These are phyloP conservation scores for Bos javanicus DNA, from an alignment of 2,113 vertebrate genomes.

Conservation along the genomic window DNA sequence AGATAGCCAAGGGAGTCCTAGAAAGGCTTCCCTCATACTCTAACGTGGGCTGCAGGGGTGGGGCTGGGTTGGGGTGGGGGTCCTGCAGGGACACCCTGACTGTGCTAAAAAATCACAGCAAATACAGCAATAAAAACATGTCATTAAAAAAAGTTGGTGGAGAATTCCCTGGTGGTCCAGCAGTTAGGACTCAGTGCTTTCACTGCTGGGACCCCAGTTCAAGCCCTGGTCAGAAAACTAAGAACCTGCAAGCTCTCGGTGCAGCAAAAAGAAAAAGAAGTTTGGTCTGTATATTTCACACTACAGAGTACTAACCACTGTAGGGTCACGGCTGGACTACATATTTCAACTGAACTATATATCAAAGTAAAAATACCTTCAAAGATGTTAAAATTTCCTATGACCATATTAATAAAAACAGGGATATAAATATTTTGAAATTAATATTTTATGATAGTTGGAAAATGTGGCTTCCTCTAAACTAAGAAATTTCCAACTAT, in stretches of 20 bases:
- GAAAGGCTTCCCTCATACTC: not conserved
- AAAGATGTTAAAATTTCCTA: not conserved
- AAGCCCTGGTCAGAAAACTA: not conserved
- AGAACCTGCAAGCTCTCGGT: not conserved
- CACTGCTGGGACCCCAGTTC: not conserved
- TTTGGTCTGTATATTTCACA: not conserved
- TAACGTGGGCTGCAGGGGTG: not conserved
- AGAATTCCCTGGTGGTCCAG: not conserved
- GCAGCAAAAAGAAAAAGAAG: not conserved
- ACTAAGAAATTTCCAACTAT: not conserved
- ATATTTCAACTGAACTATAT: not conserved
- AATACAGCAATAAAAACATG: not conserved
- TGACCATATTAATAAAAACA: not conserved
- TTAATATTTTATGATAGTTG: not conserved
- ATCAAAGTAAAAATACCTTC: not conserved
- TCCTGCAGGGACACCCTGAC: not conserved
- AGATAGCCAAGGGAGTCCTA: not conserved
- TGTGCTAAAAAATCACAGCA: not conserved
- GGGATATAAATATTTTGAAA: not conserved
- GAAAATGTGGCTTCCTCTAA: not conserved
- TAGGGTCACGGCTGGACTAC: not conserved
- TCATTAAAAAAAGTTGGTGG: not conserved
- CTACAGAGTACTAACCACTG: not conserved
- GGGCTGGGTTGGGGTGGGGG: not conserved
- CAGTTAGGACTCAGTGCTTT: not conserved